Percentiles rank a stretch among this genome's conserved stretches.
Evolutionary conservation across 2,888 invertebrate species (phyloP).

Genomic region (Rapana venosa): DNA sequence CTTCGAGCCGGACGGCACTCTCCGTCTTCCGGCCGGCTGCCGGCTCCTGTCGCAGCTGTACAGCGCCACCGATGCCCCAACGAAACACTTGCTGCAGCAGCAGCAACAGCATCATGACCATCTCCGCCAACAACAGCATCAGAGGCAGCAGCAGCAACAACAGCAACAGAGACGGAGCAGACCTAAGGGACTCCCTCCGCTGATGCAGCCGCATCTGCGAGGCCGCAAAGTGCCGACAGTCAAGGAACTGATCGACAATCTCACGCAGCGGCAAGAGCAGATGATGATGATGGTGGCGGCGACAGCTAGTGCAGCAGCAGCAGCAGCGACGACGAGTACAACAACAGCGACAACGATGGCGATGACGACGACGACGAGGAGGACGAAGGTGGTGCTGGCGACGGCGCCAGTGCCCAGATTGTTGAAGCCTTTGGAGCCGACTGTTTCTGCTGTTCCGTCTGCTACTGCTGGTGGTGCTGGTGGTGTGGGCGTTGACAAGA

Average conservation of each 20-base stretch:
- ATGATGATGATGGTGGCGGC: background rate
- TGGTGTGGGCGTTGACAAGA: no score
- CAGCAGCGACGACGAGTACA: background rate
- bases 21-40: conserved; percentile 52
- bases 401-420: background rate
- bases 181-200: background rate
- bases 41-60: conserved; percentile 59
- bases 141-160: background rate
- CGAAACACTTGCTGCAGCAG: conserved; percentile 43
- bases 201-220: conserved; percentile 7
- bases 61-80: conserved; percentile 36
- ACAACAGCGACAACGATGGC: background rate
- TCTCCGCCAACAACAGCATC: background rate
- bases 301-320: background rate
- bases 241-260: conserved; percentile 62
- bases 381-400: background rate
- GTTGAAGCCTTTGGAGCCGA: background rate
- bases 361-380: background rate
- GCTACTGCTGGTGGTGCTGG: no score
- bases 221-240: conserved; percentile 61
- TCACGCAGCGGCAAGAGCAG: conserved; percentile 60
- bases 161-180: conserved; percentile 45
- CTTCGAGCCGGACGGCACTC: conserved; percentile 41
- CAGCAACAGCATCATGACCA: conserved; percentile 26
- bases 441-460: no score